Conservation (phyloP, 2,888 invertebrate genomes). For the Phaedon cochleariae region DNA sequence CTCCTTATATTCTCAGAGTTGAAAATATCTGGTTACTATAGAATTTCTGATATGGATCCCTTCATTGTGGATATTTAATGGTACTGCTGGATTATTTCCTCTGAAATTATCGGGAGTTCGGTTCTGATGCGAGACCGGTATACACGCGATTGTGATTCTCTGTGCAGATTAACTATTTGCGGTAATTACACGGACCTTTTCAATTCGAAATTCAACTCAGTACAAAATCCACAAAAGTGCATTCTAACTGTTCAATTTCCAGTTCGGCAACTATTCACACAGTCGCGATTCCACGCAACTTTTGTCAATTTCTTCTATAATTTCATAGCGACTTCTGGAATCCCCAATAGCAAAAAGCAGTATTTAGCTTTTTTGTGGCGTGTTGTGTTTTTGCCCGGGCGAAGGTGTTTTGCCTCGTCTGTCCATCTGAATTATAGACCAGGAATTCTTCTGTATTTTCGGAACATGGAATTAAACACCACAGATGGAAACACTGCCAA, state of each 20-base stretch:
- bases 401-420: conserved; percentile 1
- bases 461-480: not conserved
- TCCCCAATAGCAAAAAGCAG: not conserved
- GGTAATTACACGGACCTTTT: not conserved
- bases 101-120: not conserved
- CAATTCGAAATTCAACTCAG: not conserved
- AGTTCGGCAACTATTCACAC: not conserved
- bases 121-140: not conserved
- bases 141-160: not conserved
- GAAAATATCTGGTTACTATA: no score
- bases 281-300: not conserved
- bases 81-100: no score
- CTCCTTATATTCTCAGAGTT: no score
- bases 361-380: not conserved
- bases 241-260: not conserved
- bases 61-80: no score
- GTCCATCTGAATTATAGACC: not conserved
- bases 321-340: not conserved
- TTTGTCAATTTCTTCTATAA: not conserved
- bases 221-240: not conserved
- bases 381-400: conserved; percentile 1
- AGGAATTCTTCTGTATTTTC: not conserved
- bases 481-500: not conserved
- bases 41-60: no score
- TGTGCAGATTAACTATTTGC: not conserved